Evolutionary conservation across 2,888 invertebrate species (phyloP), one percentile per base, ranked within the genome.

Genomic region (Ernsta delagoae): DNA sequence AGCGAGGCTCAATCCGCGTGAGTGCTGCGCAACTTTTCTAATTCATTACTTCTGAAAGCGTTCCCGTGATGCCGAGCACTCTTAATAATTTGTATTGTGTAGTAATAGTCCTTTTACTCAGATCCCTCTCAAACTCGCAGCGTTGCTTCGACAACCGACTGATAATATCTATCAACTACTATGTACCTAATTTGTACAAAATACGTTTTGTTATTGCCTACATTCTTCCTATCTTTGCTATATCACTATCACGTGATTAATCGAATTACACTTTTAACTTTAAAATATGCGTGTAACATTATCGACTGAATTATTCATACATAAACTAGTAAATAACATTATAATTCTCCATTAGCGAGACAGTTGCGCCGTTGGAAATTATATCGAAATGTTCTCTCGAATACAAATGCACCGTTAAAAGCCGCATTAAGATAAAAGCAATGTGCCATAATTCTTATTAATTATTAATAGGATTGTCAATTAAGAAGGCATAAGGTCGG

Each of bases 1-100:
- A 73, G 77, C 83, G 86, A 85, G 85, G 86, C 90, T 92, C 92
- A 92, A 93, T 93, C 91, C 92, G 90, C 83, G 89, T 88, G 92
- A 93, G 92, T 93, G 92, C 91, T 92, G 91, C 89, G 92, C 89
- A 93, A 93, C 90, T 93, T 92, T 92, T 92, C 92, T 92, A 93
- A 93, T 93, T 92, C 92, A 93, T 93, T 93, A 93, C 92, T 90
- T 90, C 89, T 90, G 90, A 93, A 92, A 92, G 93, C 92, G 91
- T 90, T 91, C 92, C 91, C 91, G 90, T 90, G 92, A 91, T 87
- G 90, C 83, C 86, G 87, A 87, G 90, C 91, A 91, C 93, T 92
- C 92, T 91, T 93, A 90, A 93, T 93, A 91, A 92, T 92, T 92
- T 92, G 91, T 93, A 92, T 91, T 92, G 91, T 91, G 84, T 91